Percentiles rank a stretch among this genome's conserved stretches.
These are phyloP conservation scores for Pterobdella sp. DNA, from an alignment of 2,888 invertebrate species.

Conservation along the genomic window DNA sequence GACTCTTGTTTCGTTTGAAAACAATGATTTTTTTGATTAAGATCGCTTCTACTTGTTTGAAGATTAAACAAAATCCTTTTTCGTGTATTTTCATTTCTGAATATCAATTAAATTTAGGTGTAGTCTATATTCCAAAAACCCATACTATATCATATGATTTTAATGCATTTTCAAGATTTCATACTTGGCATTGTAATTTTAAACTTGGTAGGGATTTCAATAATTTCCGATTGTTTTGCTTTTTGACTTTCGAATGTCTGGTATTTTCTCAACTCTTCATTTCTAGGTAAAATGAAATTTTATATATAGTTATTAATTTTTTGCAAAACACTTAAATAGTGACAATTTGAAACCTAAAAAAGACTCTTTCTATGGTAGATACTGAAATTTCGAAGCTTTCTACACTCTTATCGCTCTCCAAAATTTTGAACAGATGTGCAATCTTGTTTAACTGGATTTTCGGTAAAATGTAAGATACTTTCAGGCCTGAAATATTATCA, in stretches of 20 bases:
- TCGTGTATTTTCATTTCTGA: neutral
- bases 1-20: slow-evolving; percentile 48
- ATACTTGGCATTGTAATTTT: no score
- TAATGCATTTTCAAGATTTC: no score
- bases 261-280: no score
- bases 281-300: no score
- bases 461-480: slow-evolving; percentile 46
- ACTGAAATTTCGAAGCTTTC: slow-evolving; percentile 74
- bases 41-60: slow-evolving; percentile 40
- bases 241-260: no score
- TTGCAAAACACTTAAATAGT: no score
- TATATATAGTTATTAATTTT: no score
- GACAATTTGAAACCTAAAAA: slow-evolving; percentile 57
- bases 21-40: slow-evolving; percentile 41
- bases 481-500: slow-evolving; percentile 49
- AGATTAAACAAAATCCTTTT: slow-evolving; percentile 34
- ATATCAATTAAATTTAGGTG: slow-evolving; percentile 47
- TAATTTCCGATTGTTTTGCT: no score
- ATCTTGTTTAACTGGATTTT: slow-evolving; percentile 43
- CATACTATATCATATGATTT: no score
- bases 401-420: slow-evolving; percentile 54
- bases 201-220: no score
- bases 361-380: slow-evolving; percentile 79
- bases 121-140: no score
- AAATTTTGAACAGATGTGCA: slow-evolving; percentile 42